Evolutionary conservation across 2,113 vertebrate species (phyloP), one percentile per base, ranked within the genome.

Genomic region (Camelus bactrianus): DNA sequence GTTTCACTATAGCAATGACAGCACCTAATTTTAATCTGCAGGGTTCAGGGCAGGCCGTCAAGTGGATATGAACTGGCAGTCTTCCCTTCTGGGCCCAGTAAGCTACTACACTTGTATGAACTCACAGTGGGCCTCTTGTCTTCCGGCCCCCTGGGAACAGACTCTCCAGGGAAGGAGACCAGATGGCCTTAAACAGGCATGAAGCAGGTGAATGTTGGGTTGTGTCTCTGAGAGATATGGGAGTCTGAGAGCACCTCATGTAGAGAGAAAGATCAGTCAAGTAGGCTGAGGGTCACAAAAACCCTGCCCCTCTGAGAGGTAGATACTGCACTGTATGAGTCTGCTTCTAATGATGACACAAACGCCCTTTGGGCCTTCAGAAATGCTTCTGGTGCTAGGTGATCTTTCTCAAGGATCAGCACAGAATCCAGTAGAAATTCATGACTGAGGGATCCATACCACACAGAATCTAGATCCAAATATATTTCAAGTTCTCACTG

Each of bases 311-410:
- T 85, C 65, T 35, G 4, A 50, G 15, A 77, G 1, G 6, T 54
- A 32, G 14, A 11, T 46, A 28, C 10, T 14, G 2, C 0, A 3
- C 2, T 60, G 12, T 4, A 24, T n/a, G 5, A 75, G 24, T 10
- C 24, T 46, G 8, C 16, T 42, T 72, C 26, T 42, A 16, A 26
- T 8, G 2, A 54, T 12, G 8, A 30, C 14, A 42, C 13, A 64
- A 67, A 28, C 3, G 30, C 3, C 16, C 46, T 42, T 38, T 38
- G 15, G 7, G 30, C 1, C 10, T 16, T 14, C 6, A 28, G 32
- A 50, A 22, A 20, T 50, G 67, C 8, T 79, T 35, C 48, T 28
- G 22, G 22, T n/a, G 6, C 19, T 58, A 8, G 7, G 10, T 14
- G 14, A 11, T n/a, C 16, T 50, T 93, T 50, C 24, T 82, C 14